Evolutionary conservation across 2,113 vertebrate species (phyloP).

Genomic region (Sander vitreus): DNA sequence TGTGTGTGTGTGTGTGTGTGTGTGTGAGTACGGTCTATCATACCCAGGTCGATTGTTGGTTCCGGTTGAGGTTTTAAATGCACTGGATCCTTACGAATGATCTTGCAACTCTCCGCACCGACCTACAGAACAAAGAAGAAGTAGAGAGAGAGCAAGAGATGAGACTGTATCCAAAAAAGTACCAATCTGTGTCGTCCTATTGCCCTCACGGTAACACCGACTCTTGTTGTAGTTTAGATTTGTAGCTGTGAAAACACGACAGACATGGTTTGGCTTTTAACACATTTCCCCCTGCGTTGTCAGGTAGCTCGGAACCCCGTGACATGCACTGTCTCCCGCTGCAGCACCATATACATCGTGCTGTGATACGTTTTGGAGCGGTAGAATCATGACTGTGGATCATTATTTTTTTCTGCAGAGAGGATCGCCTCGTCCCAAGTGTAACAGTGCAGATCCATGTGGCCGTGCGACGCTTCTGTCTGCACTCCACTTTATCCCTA

Average conservation of each 20-base stretch:
- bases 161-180: conserved; percentile 3
- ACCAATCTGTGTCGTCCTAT: conserved; percentile 20
- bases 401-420: conserved; percentile 10
- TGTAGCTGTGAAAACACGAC: conserved; percentile 55
- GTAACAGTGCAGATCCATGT: background rate
- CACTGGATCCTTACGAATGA: background rate
- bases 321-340: conserved; percentile 13
- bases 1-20: conserved; percentile 25
- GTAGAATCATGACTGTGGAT: conserved; percentile 35
- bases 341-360: background rate
- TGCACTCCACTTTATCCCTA: no score
- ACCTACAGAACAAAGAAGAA: conserved; percentile 44
- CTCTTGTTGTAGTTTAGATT: conserved; percentile 50
- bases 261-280: conserved; percentile 77
- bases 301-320: background rate
- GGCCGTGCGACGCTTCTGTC: no score
- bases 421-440: background rate
- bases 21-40: conserved; percentile 1
- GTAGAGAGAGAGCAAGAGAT: conserved; percentile 5
- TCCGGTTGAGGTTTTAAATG: conserved; percentile 22
- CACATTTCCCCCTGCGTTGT: conserved; percentile 26
- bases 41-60: conserved; percentile 32
- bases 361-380: background rate
- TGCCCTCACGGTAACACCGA: background rate
- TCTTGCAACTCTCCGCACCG: conserved; percentile 47